Evolutionary conservation across 2,113 vertebrate species (phyloP).

Genomic region (Cnemophilus loriae): DNA sequence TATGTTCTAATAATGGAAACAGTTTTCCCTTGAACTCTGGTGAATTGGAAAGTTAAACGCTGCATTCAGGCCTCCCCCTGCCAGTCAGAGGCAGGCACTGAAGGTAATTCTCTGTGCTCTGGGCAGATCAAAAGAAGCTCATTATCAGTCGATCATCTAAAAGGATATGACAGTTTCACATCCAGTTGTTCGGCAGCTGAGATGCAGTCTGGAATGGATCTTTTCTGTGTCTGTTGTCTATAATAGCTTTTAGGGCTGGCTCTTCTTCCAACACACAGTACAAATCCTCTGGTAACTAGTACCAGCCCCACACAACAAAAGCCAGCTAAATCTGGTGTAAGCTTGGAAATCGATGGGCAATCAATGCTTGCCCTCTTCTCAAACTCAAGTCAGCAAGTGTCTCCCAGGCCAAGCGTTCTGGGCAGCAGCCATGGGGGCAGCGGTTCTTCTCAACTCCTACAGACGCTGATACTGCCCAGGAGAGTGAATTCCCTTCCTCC

Average conservation of each 20-base stretch:
- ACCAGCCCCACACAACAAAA: slow-evolving; percentile 49
- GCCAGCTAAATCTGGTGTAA: background rate
- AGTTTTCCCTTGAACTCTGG: background rate
- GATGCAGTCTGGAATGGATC: slow-evolving; percentile 42
- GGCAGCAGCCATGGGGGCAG: background rate
- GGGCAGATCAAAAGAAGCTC: slow-evolving; percentile 15
- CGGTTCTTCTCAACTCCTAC: background rate
- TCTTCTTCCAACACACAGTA: slow-evolving; percentile 46
- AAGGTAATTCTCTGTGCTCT: background rate
- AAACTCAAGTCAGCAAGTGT: background rate
- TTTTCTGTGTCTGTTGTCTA: slow-evolving; percentile 36
- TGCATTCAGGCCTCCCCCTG: background rate
- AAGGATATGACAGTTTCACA: slow-evolving; percentile 25
- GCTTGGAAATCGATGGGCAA: background rate
- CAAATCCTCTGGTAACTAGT: slow-evolving; percentile 56
- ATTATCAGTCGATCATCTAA: background rate
- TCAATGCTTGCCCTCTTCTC: slow-evolving; percentile 9
- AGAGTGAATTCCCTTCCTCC: background rate
- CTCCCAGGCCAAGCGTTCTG: fast-evolving
- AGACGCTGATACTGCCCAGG: background rate
- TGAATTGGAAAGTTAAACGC: background rate
- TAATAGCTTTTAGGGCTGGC: slow-evolving; percentile 42
- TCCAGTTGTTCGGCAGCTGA: slow-evolving; percentile 23
- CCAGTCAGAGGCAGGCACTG: background rate
- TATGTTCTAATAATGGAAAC: background rate